Conservation (phyloP, 1,140 invertebrate species). For the Aphaenogaster rudis region DNA sequence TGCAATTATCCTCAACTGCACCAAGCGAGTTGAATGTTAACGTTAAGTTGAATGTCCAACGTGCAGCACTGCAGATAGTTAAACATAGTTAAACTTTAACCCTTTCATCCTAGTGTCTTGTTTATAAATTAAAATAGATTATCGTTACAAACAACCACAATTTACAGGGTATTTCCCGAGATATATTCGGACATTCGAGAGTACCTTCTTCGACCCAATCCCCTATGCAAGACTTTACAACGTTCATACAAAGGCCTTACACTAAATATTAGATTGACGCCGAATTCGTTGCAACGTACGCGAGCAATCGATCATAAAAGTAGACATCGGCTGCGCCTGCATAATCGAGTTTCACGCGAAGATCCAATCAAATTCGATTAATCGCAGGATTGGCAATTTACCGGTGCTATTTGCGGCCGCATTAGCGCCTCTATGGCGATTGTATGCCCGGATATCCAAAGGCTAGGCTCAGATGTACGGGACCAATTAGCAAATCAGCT, state of each 20-base stretch:
- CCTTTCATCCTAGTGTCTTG: slow-evolving; percentile 10
- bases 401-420: slow-evolving; percentile 66
- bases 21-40: background rate
- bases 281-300: background rate
- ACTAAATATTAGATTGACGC: background rate
- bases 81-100: slow-evolving; percentile 43
- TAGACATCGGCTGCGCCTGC: slow-evolving; percentile 22
- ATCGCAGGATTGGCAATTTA: slow-evolving; percentile 73
- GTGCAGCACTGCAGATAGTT: slow-evolving; percentile 25
- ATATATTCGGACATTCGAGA: background rate
- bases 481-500: slow-evolving; percentile 77
- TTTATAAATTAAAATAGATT: slow-evolving; percentile 48
- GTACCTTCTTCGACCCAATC: background rate
- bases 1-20: slow-evolving; percentile 26
- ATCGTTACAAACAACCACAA: background rate
- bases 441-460: slow-evolving; percentile 57
- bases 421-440: slow-evolving; percentile 67
- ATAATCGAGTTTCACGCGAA: slow-evolving; percentile 65
- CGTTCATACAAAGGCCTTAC: background rate
- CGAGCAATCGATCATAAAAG: slow-evolving; percentile 48
- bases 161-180: background rate
- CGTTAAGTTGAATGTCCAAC: slow-evolving; percentile 37
- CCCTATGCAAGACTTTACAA: background rate
- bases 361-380: slow-evolving; percentile 74
- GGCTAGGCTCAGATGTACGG: slow-evolving; percentile 67